A percentile compares a stretch with the other conserved stretches of the same genome.
Conservation (phyloP, 2,888 invertebrate genomes). For the Rosalia funebris region DNA sequence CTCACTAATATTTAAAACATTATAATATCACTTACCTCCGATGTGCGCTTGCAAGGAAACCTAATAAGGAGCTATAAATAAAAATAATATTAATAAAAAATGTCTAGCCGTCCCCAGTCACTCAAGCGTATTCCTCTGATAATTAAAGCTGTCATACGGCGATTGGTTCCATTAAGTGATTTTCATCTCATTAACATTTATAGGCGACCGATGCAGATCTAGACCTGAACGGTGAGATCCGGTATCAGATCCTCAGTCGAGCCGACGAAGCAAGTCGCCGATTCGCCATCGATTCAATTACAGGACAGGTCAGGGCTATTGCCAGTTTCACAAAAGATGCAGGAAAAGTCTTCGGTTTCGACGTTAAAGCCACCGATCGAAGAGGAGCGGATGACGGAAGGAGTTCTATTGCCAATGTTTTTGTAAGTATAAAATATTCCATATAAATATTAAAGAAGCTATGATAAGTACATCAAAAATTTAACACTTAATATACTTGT, state of each 20-base stretch:
- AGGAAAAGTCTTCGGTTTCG: conserved; percentile 84
- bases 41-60: too few relatives aligned
- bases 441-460: too few relatives aligned
- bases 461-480: too few relatives aligned
- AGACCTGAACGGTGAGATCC: conserved; percentile 81
- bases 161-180: neutral
- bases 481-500: too few relatives aligned
- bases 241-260: conserved; percentile 77
- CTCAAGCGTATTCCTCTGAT: neutral
- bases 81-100: neutral
- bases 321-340: conserved; percentile 75
- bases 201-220: conserved; percentile 80
- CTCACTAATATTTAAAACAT: too few relatives aligned
- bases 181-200: neutral
- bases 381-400: conserved; percentile 83
- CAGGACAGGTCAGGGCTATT: conserved; percentile 80
- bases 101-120: neutral
- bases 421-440: conserved; percentile 72
- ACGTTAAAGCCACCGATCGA: conserved; percentile 87
- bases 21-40: too few relatives aligned
- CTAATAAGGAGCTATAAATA: neutral
- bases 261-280: conserved; percentile 77
- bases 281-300: conserved; percentile 80
- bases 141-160: neutral
- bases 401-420: conserved; percentile 86